Evolutionary conservation across 37 sponge, comb jelly and placozoan species (phyloP).

Genomic region (Beroe ovata): DNA sequence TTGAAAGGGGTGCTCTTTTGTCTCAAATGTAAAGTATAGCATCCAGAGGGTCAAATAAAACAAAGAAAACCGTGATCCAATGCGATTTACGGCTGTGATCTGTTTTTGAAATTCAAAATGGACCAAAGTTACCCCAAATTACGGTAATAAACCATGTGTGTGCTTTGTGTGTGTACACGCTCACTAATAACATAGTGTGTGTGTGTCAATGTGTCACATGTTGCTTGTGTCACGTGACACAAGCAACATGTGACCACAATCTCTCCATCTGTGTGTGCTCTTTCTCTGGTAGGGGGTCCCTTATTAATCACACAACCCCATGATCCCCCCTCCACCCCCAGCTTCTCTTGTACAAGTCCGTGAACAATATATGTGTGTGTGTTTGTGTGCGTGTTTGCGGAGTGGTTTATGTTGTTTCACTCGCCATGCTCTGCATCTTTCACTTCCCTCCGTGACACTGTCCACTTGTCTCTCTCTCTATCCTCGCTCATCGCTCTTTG

Average conservation of each 20-base stretch:
- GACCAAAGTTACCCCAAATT: too few relatives aligned
- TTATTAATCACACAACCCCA: neutral
- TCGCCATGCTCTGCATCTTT: neutral
- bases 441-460: neutral
- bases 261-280: neutral
- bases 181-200: neutral
- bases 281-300: neutral
- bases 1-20: too few relatives aligned
- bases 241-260: neutral
- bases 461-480: neutral
- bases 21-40: too few relatives aligned
- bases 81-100: too few relatives aligned
- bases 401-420: neutral
- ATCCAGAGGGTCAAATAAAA: too few relatives aligned
- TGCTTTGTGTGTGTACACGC: neutral
- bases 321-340: neutral
- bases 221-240: neutral
- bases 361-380: too few relatives aligned
- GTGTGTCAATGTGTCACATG: neutral
- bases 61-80: too few relatives aligned
- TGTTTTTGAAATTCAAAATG: too few relatives aligned
- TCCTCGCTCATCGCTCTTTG: neutral
- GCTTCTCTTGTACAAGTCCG: too few relatives aligned
- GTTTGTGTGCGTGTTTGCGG: too few relatives aligned
- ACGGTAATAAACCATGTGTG: neutral